phyloP scores from a whole-genome alignment of 2,888 invertebrate genomes.

The Hydrotaea diabolus region DNA sequence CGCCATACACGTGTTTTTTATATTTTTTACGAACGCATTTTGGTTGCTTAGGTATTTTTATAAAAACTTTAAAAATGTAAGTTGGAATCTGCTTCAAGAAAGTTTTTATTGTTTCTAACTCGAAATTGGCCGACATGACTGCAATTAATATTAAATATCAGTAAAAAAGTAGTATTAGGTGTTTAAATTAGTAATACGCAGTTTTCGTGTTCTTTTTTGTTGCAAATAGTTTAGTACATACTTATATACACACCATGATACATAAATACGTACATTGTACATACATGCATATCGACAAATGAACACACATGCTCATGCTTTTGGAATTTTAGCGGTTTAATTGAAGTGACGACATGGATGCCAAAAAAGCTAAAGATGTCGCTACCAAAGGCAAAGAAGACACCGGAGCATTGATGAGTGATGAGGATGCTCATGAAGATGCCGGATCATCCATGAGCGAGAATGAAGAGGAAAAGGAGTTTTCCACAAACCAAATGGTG shows the following conservation, averaged over 20 bases:
- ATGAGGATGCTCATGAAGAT: conserved; percentile 50
- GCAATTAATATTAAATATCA: not conserved
- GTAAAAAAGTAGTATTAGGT: not conserved
- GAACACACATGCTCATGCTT: not conserved
- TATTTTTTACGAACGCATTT: not conserved
- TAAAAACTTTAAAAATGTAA: not conserved
- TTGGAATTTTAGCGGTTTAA: not conserved
- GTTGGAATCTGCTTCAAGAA: not conserved
- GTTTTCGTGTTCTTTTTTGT: not conserved
- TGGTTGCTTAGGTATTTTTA: not conserved
- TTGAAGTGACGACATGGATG: conserved; percentile 6
- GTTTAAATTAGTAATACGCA: conserved; percentile 20
- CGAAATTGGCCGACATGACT: too few species aligned
- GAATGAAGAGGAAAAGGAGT: conserved; percentile 64
- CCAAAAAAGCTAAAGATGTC: conserved; percentile 24
- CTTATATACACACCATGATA: not conserved
- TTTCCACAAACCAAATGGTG: conserved; percentile 65
- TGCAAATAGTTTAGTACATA: not conserved
- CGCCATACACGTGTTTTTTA: conserved; percentile 1
- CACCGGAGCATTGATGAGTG: conserved; percentile 58
- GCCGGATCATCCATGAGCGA: conserved; percentile 61
- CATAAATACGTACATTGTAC: too few species aligned
- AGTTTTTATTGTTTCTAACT: not conserved
- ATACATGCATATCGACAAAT: not conserved
- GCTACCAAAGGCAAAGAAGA: conserved; percentile 45